A percentile compares a stretch with the other conserved stretches of the same genome.
These are phyloP conservation scores for Emydura subglobosa DNA, from an alignment of 2,113 vertebrate species.

Conservation along the genomic window DNA sequence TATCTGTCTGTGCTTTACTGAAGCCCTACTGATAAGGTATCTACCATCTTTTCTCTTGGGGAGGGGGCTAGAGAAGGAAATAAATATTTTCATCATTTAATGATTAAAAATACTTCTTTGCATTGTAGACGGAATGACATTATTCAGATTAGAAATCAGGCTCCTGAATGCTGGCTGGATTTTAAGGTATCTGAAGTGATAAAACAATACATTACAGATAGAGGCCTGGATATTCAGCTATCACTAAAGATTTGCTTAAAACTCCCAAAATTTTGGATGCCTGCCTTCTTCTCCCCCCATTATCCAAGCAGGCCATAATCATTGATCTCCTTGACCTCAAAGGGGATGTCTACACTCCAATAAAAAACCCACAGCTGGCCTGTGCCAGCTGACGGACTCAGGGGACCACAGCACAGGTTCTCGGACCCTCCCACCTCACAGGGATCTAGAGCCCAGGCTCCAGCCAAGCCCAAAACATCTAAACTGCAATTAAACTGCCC, in stretches of 20 bases:
- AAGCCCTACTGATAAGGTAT: background rate
- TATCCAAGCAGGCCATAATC: fast-evolving
- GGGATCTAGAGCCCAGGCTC: background rate
- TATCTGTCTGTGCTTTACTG: background rate
- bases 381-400: background rate
- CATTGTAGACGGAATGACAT: background rate
- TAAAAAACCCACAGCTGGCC: background rate
- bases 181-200: background rate
- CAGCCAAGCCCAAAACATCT: background rate
- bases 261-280: background rate
- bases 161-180: background rate
- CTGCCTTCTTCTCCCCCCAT: background rate
- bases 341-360: background rate
- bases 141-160: background rate
- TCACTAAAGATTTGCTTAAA: background rate
- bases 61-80: fast-evolving
- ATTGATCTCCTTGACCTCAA: background rate
- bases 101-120: background rate
- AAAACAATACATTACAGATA: fast-evolving
- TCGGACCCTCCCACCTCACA: background rate
- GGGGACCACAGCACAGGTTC: background rate
- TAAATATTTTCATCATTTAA: background rate
- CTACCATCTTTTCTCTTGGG: background rate
- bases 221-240: background rate
- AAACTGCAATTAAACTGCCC: background rate